Percentiles rank a stretch among this genome's conserved stretches.
phyloP scores from a whole-genome alignment of 2,797 vertebrate genomes.

The Phylloscopus collybita region DNA sequence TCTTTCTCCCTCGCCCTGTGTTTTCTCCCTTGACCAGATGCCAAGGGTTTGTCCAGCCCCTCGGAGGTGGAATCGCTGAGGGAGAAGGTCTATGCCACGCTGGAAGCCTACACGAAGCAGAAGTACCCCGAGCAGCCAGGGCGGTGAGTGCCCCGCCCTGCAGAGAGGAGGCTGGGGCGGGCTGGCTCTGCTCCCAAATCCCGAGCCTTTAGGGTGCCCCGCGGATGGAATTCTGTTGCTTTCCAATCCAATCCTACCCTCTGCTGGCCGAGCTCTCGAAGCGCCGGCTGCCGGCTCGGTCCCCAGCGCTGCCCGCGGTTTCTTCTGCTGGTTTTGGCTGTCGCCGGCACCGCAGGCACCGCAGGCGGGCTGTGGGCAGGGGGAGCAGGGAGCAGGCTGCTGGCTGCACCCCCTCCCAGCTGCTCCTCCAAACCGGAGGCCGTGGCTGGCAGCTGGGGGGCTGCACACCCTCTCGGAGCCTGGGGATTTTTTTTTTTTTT shows the following conservation, averaged over 20 bases:
- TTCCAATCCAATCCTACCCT: conserved; percentile 50
- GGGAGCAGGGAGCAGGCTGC: background rate
- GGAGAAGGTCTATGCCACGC: conserved; percentile 94
- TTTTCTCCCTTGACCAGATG: conserved; percentile 80
- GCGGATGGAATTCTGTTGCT: background rate
- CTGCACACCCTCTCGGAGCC: background rate
- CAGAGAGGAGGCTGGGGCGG: background rate
- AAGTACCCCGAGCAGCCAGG: conserved; percentile 95
- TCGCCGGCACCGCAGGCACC: background rate
- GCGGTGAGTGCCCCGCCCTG: conserved; percentile 79
- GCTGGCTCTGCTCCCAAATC: background rate
- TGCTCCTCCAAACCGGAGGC: background rate
- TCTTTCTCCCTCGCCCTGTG: background rate
- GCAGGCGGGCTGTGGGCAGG: accelerated
- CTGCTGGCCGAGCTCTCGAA: conserved; percentile 51
- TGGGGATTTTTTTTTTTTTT: background rate
- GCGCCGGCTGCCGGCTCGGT: background rate
- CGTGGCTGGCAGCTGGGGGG: background rate
- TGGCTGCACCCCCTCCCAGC: background rate
- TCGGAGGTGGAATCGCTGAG: conserved; percentile 89
- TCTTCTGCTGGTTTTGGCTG: background rate
- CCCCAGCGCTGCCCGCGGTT: accelerated
- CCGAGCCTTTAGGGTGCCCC: background rate
- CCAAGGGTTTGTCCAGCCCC: conserved; percentile 93
- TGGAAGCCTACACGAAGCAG: conserved; percentile 96